A percentile compares a stretch with the other conserved stretches of the same genome.
Evolutionary conservation across 2,888 invertebrate species (phyloP).

Genomic region (Rhimphoctona megacephalus): DNA sequence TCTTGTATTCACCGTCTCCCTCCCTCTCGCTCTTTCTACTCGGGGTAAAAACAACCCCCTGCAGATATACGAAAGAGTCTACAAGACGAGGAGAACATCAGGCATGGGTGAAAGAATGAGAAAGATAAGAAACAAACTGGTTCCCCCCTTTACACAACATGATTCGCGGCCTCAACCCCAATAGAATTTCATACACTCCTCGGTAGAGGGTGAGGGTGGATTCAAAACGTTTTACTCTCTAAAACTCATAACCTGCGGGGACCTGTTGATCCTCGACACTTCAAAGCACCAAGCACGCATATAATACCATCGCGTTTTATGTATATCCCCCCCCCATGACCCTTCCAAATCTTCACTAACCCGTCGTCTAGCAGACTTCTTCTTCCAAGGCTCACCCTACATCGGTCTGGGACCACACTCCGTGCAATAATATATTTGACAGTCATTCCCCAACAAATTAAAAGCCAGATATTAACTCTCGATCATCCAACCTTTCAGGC

Average conservation of each 20-base stretch:
- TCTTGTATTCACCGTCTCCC: conserved; percentile 57
- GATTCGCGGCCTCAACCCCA: conserved; percentile 76
- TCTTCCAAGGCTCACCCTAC: not conserved
- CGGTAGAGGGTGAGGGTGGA: conserved; percentile 82
- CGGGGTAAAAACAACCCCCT: conserved; percentile 48
- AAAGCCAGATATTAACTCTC: conserved; percentile 14
- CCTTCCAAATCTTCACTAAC: conserved; percentile 53
- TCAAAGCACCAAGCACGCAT: conserved; percentile 46
- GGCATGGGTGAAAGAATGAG: conserved; percentile 38
- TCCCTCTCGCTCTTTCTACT: conserved; percentile 10
- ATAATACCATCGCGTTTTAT: conserved; percentile 48
- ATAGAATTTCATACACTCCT: conserved; percentile 80
- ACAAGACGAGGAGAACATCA: conserved; percentile 47
- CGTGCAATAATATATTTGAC: conserved; percentile 52
- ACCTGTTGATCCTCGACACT: conserved; percentile 82
- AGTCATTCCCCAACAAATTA: conserved; percentile 48
- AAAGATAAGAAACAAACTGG: conserved; percentile 71
- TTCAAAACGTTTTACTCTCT: conserved; percentile 85
- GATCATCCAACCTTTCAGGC: conserved; percentile 30
- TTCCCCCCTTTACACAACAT: conserved; percentile 76
- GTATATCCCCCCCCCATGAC: conserved; percentile 37
- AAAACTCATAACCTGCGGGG: conserved; percentile 78
- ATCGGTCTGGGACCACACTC: conserved; percentile 20
- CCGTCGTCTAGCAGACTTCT: conserved; percentile 31
- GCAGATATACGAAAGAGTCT: conserved; percentile 33